A percentile compares a stretch with the other conserved stretches of the same genome.
Conservation (phyloP, 1,140 invertebrate species). For the Nasonia longicornis region DNA sequence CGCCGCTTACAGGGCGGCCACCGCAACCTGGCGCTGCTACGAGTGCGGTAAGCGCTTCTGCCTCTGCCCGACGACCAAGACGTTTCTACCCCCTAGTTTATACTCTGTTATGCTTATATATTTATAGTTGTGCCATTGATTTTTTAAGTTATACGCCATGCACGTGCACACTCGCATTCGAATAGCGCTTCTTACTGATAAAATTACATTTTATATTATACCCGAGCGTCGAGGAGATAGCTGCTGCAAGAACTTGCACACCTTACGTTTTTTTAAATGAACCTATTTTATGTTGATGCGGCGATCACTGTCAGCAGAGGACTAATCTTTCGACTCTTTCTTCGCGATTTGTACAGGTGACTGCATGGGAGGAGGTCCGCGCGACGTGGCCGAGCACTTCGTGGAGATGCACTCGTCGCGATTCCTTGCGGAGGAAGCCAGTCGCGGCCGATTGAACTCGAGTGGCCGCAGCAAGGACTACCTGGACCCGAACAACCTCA, state of each 20-base stretch:
- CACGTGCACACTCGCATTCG: constrained; percentile 7
- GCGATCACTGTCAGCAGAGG: not conserved
- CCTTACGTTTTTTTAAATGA: not conserved
- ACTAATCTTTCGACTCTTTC: too few relatives aligned
- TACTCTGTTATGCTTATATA: not conserved
- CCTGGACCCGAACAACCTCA: constrained; percentile 53
- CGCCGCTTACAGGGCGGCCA: constrained; percentile 64
- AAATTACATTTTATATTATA: too few relatives aligned
- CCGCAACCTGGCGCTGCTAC: constrained; percentile 66
- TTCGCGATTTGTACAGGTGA: constrained; percentile 69
- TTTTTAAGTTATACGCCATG: not conserved
- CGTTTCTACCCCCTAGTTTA: not conserved
- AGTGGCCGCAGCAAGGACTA: constrained; percentile 59
- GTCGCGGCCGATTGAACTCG: constrained; percentile 25
- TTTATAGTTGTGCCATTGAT: not conserved
- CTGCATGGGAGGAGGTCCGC: constrained; percentile 81
- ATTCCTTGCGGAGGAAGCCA: constrained; percentile 74
- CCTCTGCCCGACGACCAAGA: not conserved
- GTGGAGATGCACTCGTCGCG: constrained; percentile 83
- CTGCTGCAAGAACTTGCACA: not conserved
- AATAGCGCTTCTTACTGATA: too few relatives aligned
- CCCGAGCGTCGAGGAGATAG: not conserved
- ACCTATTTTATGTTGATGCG: not conserved
- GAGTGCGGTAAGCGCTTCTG: constrained; percentile 61
- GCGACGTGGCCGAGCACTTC: constrained; percentile 85